A percentile compares a stretch with the other conserved stretches of the same genome.
These are phyloP conservation scores for Euplagia quadripunctaria DNA, from an alignment of 2,888 invertebrate genomes.

Conservation along the genomic window DNA sequence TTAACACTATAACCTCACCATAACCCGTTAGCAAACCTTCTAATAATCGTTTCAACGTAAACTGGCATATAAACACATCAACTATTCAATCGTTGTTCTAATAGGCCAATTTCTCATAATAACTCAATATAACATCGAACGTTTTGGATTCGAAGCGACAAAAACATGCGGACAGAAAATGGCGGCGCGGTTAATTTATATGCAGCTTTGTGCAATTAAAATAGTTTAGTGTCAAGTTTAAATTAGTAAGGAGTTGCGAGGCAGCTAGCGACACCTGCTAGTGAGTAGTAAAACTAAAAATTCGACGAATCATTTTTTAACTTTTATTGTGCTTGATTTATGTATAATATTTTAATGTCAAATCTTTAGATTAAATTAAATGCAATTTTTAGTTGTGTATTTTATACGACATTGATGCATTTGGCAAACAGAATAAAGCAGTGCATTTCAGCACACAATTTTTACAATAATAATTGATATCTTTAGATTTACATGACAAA, in stretches of 20 bases:
- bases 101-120: conserved; percentile 57
- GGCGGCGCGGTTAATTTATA: conserved; percentile 22
- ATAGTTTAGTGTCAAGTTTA: conserved; percentile 54
- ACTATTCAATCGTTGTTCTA: conserved; percentile 41
- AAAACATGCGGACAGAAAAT: conserved; percentile 42
- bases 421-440: too few species aligned
- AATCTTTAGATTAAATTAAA: too few species aligned
- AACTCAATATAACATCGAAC: conserved; percentile 48
- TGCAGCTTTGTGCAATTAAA: conserved; percentile 69
- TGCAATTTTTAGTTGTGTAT: too few species aligned
- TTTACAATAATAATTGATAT: too few species aligned
- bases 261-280: conserved; percentile 71
- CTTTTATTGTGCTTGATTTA: neutral
- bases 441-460: too few species aligned
- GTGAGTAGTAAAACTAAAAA: conserved; percentile 65
- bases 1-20: conserved; percentile 5
- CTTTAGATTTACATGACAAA: too few species aligned
- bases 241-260: conserved; percentile 8
- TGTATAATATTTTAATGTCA: too few species aligned
- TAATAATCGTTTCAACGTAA: conserved; percentile 20
- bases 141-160: conserved; percentile 43
- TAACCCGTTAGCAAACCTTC: conserved; percentile 2
- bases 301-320: neutral
- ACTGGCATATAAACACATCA: conserved; percentile 20
- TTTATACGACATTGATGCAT: too few species aligned